These are phyloP conservation scores for Solenopsis fugax DNA, from an alignment of 1,140 invertebrate genomes.

Conservation along the genomic window DNA sequence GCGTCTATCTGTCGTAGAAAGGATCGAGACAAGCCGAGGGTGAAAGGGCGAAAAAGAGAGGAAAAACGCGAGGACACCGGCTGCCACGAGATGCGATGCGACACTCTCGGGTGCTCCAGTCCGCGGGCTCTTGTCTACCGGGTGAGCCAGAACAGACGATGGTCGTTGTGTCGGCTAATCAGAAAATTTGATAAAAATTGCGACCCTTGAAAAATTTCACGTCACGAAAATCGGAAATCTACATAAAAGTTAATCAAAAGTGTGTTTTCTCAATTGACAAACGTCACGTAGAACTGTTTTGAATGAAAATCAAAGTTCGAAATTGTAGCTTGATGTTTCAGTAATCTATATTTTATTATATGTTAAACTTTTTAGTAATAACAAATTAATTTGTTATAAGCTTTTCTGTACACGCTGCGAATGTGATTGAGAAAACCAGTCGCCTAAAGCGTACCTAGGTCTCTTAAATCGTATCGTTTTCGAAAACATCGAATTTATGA, in stretches of 20 bases:
- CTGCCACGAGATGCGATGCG: constrained; percentile 52
- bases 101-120: constrained; percentile 63
- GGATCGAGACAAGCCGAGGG: constrained; percentile 59
- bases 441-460: too few relatives aligned
- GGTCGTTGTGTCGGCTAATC: background rate
- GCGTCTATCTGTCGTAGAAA: constrained; percentile 62
- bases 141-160: constrained; percentile 1
- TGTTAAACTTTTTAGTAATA: too few relatives aligned
- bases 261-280: too few relatives aligned
- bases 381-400: too few relatives aligned
- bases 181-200: constrained; percentile 9
- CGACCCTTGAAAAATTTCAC: background rate
- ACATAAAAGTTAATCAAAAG: constrained; percentile 4
- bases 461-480: too few relatives aligned
- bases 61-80: constrained; percentile 49
- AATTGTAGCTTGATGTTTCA: too few relatives aligned
- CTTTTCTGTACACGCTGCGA: too few relatives aligned
- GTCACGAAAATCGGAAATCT: background rate
- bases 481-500: too few relatives aligned
- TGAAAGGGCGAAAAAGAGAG: constrained; percentile 52
- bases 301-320: too few relatives aligned
- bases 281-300: too few relatives aligned
- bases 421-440: too few relatives aligned
- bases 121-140: constrained; percentile 41
- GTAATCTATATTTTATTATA: too few relatives aligned